Base-by-base conservation (phyloP, 2,797 vertebrate species). In the Monodelphis domestica region DNA sequence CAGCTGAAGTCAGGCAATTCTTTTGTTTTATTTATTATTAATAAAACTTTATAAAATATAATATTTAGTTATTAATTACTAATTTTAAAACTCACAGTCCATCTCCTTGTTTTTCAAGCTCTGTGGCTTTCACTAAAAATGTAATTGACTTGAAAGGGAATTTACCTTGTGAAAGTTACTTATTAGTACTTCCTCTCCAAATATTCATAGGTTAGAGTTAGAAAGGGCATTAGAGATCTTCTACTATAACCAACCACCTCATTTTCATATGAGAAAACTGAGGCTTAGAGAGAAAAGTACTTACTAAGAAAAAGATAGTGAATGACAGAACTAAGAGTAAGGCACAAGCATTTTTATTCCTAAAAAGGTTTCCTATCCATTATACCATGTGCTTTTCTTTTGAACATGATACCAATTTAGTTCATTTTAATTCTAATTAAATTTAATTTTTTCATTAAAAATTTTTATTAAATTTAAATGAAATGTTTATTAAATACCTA, bases 141-240 rank as follows among this genome's bases (percentile, higher is more conserved):
- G 90, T 97, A 95, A 63, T 91, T 94, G 87, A 84, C 96, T 95
- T 90, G 53, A 33, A n/a, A 94, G n/a, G 54, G 57, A 89, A 33
- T 28, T 89, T 56, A 90, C 57, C 84, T 90, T n/a, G n/a, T 89
- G 94, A 84, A 95, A 92, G 92, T 28, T 26, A 90, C 90, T 92
- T 50, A 63, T 53, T 63, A 17, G 0, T 30, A 53, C 92, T 57
- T 91, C 88, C 89, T 94, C 87, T 92, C 87, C 12, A 50, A 84
- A 94, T 55, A n/a, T n/a, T n/a, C 59, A n/a, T 63, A 63, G 59
- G 33, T 63, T 63, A 5, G 33, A 63, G 63, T n/a, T n/a, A 59
- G 33, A n/a, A 63, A 59, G 14, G 12, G 5, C 14, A 5, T 63
- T 63, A 63, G 59, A 63, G 59, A n/a, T 63, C 33, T 15, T 5